Evolutionary conservation across 2,113 vertebrate genomes (phyloP), one percentile per base, ranked within the genome.

Genomic region (Jaculus jaculus): DNA sequence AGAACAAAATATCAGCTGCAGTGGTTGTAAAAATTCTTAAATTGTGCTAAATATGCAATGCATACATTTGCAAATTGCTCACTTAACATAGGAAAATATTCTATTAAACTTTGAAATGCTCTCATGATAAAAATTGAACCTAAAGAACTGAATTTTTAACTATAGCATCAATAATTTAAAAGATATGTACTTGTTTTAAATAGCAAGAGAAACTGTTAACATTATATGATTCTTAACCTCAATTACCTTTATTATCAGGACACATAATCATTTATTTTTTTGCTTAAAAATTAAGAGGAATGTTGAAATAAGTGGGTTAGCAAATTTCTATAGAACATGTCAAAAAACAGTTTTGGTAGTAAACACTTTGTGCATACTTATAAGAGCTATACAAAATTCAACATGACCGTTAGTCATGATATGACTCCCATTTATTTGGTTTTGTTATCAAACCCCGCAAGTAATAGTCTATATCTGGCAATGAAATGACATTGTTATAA

Each of bases 61-160:
- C 0, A 65, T 13, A 0, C 51, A 68, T 58, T 63, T 84, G 21
- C 15, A 81, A 30, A 32, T 34, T 23, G 42, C 3, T 75, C 47
- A 39, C 24, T 66, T 79, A 37, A 71, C 32, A 72, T 0, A 20
- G n/a, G 32, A 73, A 81, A 78, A 8, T 65, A 0, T 26, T 65
- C 47, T 86, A 83, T 9, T 8, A 75, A 24, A 83, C 21, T 51
- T 23, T 61, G 28, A 26, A 75, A 86, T 61, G 26, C 84, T 90
- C 75, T 69, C 0, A 9, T 65, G 11, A 11, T 15, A 87, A 73
- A 16, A 39, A 32, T 6, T 60, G 7, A 30, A 21, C 2, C 3
- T 32, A 58, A 94, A 89, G 30, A 51, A 66, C 61, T 90, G 84
- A 51, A 63, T 9, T 88, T 84, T 95, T 92, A 90, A 47, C 87